Base-by-base conservation (phyloP, 2,113 vertebrate species). In the Oxygymnocypris stewartii region DNA sequence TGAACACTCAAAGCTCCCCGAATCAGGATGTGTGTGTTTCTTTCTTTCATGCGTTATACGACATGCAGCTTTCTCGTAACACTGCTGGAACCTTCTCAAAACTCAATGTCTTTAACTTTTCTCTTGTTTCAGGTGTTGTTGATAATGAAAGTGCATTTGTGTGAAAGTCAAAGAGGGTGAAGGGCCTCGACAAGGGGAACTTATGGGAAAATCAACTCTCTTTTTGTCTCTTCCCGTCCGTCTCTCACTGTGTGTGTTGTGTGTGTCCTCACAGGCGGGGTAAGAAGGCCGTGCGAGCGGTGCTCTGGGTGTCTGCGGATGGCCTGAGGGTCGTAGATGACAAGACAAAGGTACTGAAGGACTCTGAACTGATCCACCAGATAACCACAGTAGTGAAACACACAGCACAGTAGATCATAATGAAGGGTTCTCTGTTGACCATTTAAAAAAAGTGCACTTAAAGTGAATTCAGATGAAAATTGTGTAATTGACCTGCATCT, bases 281-380 rank as follows among this genome's bases (percentile, higher is more conserved):
- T 89, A 98, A 98, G 96, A 99, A 99, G 90, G 95, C 97, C 0
- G 97, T 99, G 88, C 97, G 97, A 78, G 98, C 98, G 1, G 96
- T 99, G 90, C 92, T 99, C 79, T 98, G 97, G 98, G 98, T 99
- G 82, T 99, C 98, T 0, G 98, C 98, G 25, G 98, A 99, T 86
- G 98, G 98, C 90, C 96, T 99, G 83, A 93, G 98, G 82, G 98
- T 99, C 23, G 98, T 99, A 86, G 98, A 99, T 89, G 98, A 99
- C 92, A 99, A 99, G 95, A 99, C 98, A 82, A 99, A 99, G 98
- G 98, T 99, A 95, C 88, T 35, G 6, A 81, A 47, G 74, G 44
- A 69, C 67, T 71, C 35, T 35, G 4, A 20, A 37, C 37, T 73
- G 69, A 13, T 73, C 20, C 69, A 73, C 10, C 20, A 73, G 37